Percentiles rank a stretch among this genome's conserved stretches.
phyloP scores from a whole-genome alignment of 2,113 vertebrate genomes.

The Pseudopipra pipra region DNA sequence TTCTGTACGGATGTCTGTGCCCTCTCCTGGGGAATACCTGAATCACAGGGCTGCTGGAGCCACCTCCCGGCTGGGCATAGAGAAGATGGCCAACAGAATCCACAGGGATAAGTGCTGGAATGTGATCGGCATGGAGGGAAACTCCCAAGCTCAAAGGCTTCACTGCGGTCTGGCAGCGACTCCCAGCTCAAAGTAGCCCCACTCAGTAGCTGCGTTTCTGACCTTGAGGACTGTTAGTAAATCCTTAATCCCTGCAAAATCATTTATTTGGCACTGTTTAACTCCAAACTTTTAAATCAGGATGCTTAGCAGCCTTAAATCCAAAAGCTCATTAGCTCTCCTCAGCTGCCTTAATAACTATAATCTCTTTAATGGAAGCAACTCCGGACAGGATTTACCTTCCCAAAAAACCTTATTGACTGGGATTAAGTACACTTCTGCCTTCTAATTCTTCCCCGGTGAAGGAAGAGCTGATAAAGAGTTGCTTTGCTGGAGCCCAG shows the following conservation, averaged over 20 bases:
- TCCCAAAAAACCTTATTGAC: neutral
- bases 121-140: neutral
- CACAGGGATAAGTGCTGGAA: accelerated
- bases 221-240: neutral
- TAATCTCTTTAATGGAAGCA: slow-evolving; percentile 3
- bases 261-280: neutral
- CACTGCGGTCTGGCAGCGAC: neutral
- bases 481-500: neutral
- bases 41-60: neutral
- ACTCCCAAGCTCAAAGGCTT: neutral
- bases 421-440: neutral
- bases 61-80: accelerated
- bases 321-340: slow-evolving; percentile 41
- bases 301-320: neutral
- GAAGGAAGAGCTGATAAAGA: neutral
- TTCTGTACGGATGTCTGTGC: accelerated
- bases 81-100: neutral
- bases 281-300: neutral
- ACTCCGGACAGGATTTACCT: neutral
- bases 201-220: accelerated
- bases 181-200: neutral
- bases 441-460: neutral
- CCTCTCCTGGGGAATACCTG: neutral
- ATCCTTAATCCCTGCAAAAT: slow-evolving; percentile 13
- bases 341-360: neutral